A percentile compares a stretch with the other conserved stretches of the same genome.
These are phyloP conservation scores for Brachystomella parvula DNA, from an alignment of 1,140 invertebrate genomes.

Conservation along the genomic window DNA sequence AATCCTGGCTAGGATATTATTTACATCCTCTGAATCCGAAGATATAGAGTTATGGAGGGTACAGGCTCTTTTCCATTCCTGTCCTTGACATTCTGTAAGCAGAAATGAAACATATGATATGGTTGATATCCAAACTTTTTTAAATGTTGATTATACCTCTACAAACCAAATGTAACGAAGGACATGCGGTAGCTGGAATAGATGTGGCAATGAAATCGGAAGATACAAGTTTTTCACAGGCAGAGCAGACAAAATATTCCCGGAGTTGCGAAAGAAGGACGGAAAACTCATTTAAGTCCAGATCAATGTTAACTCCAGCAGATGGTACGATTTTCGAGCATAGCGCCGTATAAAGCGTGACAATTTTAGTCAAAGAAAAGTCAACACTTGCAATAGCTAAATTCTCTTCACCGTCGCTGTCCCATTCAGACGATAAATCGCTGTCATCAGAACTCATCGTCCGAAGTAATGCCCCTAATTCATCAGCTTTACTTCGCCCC, in stretches of 20 bases:
- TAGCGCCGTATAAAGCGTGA: neutral
- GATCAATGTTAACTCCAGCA: too few relatives aligned
- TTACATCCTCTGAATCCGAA: neutral
- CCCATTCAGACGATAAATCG: too few relatives aligned
- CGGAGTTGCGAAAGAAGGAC: neutral
- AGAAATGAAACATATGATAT: neutral
- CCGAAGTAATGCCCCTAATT: too few relatives aligned
- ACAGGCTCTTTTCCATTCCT: neutral
- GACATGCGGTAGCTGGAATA: neutral
- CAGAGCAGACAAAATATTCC: neutral
- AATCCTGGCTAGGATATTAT: neutral
- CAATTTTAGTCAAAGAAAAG: too few relatives aligned
- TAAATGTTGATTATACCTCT: neutral
- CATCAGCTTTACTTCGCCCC: too few relatives aligned
- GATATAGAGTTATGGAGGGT: too few relatives aligned
- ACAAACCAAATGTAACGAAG: neutral
- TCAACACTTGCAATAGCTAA: too few relatives aligned
- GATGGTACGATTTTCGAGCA: neutral
- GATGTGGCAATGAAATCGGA: neutral
- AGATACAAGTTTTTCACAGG: neutral
- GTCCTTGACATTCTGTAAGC: neutral
- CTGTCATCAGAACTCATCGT: too few relatives aligned
- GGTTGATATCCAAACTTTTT: neutral
- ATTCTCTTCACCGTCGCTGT: too few relatives aligned
- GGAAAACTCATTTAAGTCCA: neutral